Percentiles rank a stretch among this genome's conserved stretches.
Conservation (phyloP, 2,888 invertebrate species). For the Cantharis nigra region DNA sequence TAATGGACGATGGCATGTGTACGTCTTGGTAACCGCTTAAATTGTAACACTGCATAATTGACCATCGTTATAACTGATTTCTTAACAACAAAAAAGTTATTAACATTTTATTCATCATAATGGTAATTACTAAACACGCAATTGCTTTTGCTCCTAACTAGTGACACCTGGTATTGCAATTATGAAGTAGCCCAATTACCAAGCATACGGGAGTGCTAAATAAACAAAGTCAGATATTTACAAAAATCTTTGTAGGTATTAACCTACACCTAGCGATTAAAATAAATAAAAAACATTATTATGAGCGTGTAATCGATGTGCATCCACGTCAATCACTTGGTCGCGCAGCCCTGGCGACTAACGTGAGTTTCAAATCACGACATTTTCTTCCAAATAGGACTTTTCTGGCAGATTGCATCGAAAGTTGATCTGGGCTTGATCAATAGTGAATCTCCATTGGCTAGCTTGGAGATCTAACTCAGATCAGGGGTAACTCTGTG, state of each 20-base stretch:
- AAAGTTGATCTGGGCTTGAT: too few species aligned
- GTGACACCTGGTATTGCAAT: neutral
- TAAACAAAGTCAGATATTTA: conserved; percentile 5
- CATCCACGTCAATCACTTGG: too few species aligned
- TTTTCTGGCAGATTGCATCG: too few species aligned
- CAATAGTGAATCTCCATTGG: too few species aligned
- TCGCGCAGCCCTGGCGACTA: too few species aligned
- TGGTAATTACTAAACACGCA: neutral
- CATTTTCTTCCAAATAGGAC: too few species aligned
- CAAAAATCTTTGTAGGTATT: neutral
- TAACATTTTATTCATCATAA: neutral
- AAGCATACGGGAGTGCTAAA: neutral
- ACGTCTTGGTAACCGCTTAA: neutral
- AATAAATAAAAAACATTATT: neutral
- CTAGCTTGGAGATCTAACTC: too few species aligned
- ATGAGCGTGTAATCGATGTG: too few species aligned
- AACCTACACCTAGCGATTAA: neutral
- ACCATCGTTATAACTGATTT: neutral
- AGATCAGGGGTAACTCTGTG: too few species aligned
- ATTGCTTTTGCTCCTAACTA: neutral
- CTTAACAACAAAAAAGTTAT: neutral
- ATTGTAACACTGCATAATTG: neutral
- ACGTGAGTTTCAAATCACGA: too few species aligned
- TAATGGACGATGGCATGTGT: neutral
- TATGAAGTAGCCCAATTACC: neutral